Percentiles rank a stretch among this genome's conserved stretches.
Evolutionary conservation across 1,140 invertebrate genomes (phyloP).

Genomic region (Drosophila virilis): DNA sequence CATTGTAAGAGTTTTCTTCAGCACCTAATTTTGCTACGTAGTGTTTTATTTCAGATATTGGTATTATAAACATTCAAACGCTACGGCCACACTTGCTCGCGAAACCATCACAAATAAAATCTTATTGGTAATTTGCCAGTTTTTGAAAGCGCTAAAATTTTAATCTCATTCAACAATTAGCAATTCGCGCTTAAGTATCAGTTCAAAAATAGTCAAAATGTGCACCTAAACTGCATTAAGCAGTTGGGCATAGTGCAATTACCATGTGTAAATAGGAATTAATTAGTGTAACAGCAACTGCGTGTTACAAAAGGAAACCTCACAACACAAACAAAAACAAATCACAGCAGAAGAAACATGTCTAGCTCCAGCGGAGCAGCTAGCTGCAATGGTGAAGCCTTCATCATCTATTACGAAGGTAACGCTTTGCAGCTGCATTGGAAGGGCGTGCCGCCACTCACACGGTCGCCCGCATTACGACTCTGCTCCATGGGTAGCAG

Average conservation of each 20-base stretch:
- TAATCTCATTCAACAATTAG: slow-evolving; percentile 5
- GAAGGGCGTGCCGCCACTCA: slow-evolving; percentile 61
- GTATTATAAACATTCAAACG: slow-evolving; percentile 4
- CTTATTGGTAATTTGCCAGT: slow-evolving; percentile 42
- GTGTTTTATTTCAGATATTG: slow-evolving; percentile 9
- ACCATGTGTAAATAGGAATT: slow-evolving; percentile 32
- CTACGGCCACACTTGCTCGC: slow-evolving; percentile 44
- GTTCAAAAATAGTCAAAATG: slow-evolving; percentile 9
- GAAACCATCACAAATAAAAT: slow-evolving; percentile 71
- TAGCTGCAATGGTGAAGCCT: slow-evolving; percentile 43
- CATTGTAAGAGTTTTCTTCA: not conserved
- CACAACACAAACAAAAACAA: slow-evolving; percentile 33
- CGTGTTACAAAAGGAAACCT: slow-evolving; percentile 45
- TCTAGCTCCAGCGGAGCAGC: slow-evolving; percentile 22
- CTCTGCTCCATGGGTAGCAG: slow-evolving; percentile 41
- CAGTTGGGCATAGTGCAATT: slow-evolving; percentile 17
- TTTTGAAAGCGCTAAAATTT: slow-evolving; percentile 6
- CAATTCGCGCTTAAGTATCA: not conserved
- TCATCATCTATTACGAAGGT: slow-evolving; percentile 55
- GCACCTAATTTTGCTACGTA: not conserved
- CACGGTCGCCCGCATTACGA: slow-evolving; percentile 55
- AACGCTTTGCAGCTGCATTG: slow-evolving; percentile 56
- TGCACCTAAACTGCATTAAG: slow-evolving; percentile 11
- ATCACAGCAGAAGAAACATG: slow-evolving; percentile 12
- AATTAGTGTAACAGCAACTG: slow-evolving; percentile 38